These are phyloP conservation scores for Unio pictorum DNA, from an alignment of 2,888 invertebrate genomes.

Conservation along the genomic window DNA sequence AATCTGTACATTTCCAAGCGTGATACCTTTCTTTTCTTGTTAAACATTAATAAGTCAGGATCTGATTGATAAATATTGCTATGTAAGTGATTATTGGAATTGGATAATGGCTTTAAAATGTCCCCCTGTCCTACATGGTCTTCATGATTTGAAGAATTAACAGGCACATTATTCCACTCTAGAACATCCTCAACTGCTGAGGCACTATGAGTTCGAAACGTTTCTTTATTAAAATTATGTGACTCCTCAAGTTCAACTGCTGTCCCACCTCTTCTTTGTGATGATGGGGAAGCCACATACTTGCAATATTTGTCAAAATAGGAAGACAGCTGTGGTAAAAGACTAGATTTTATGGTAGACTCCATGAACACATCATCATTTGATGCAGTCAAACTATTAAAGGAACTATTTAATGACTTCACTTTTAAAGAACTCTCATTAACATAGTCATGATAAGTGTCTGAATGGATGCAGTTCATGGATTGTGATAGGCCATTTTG, in stretches of 20 bases:
- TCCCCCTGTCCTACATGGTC: slow-evolving; percentile 33
- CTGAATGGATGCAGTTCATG: not conserved
- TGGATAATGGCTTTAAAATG: slow-evolving; percentile 15
- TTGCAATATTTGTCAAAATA: slow-evolving; percentile 12
- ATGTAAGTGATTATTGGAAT: slow-evolving; percentile 7
- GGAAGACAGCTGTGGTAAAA: slow-evolving; percentile 7
- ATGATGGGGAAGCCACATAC: slow-evolving; percentile 8
- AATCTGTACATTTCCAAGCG: slow-evolving; percentile 22
- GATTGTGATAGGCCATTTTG: not conserved
- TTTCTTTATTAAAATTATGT: slow-evolving; percentile 18
- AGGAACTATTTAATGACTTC: slow-evolving; percentile 38
- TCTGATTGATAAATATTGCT: slow-evolving; percentile 35
- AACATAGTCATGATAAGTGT: slow-evolving; percentile 23
- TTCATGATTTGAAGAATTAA: slow-evolving; percentile 27
- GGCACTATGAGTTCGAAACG: slow-evolving; percentile 49
- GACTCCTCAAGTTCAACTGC: slow-evolving; percentile 6
- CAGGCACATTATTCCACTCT: slow-evolving; percentile 18
- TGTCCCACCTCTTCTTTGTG: slow-evolving; percentile 5
- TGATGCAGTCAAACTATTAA: slow-evolving; percentile 34
- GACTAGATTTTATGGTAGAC: slow-evolving; percentile 18
- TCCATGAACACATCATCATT: slow-evolving; percentile 50
- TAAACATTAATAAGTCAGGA: slow-evolving; percentile 34
- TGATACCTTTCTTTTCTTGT: slow-evolving; percentile 18
- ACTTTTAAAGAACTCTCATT: slow-evolving; percentile 28
- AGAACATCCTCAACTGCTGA: slow-evolving; percentile 53